Conservation (phyloP, 2,797 vertebrate species). For the Chiloscyllium punctatum region DNA sequence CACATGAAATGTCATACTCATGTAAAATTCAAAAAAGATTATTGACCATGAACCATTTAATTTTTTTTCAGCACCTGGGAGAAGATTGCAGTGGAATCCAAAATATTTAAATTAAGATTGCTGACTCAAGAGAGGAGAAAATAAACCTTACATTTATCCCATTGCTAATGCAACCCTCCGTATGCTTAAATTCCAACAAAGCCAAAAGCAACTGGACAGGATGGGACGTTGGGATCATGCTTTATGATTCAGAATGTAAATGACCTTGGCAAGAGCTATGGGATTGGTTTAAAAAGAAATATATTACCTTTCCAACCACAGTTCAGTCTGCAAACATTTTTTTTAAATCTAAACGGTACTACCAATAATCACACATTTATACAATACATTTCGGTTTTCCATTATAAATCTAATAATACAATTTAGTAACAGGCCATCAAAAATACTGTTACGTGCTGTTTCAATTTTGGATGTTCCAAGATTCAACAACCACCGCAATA, state of each 20-base stretch:
- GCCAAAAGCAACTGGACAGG: background rate
- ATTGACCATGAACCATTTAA: background rate
- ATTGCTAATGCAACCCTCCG: background rate
- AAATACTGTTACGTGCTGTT: background rate
- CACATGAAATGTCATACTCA: background rate
- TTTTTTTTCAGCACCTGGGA: constrained; percentile 1
- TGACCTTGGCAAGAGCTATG: background rate
- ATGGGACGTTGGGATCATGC: background rate
- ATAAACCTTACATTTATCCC: background rate
- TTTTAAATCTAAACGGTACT: background rate
- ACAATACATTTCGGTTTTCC: background rate
- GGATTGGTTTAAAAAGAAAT: background rate
- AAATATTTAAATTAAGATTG: background rate
- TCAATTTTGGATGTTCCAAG: background rate
- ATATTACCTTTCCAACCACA: background rate
- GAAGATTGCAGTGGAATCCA: background rate
- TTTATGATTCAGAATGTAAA: background rate
- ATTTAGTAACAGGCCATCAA: background rate
- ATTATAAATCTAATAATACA: background rate
- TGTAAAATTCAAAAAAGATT: background rate
- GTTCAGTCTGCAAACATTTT: background rate
- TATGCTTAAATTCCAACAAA: background rate
- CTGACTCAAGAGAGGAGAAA: background rate
- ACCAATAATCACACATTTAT: background rate
- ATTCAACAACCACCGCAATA: background rate